Base-by-base conservation (phyloP, 2,113 vertebrate species). In the Strix uralensis region DNA sequence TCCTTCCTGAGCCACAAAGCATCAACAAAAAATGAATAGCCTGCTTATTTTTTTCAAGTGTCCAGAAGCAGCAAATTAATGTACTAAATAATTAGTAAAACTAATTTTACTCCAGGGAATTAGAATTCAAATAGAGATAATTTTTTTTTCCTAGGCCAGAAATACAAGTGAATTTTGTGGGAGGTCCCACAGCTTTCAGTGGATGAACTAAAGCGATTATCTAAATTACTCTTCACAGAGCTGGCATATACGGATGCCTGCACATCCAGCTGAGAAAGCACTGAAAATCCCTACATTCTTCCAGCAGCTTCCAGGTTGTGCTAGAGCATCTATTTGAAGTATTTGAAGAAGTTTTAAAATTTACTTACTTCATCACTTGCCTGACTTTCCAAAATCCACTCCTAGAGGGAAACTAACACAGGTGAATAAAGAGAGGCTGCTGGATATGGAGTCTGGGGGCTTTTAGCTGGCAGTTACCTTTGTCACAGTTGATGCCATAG, bases 401-500 rank as follows among this genome's bases (percentile, higher is more conserved):
- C 23, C 59, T 67, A 25, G 77, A 81, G 25, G 55, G 65, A 44
- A 67, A 27, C 5, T 34, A 70, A 51, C 19, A 1, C 3, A 36
- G 7, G n/a, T 18, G 46, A 32, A 6, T 8, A 11, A 27, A 13
- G 49, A 27, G 59, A 36, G 5, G 32, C 29, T 66, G 38, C 23
- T 8, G 25, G 4, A 5, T 3, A 34, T 0, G 2, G 72, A 55
- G n/a, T 55, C 38, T 0, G 3, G 20, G 3, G 13, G 27, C 6
- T 2, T 23, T 66, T 13, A 5, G 29, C 15, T 2, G 8, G 10
- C 4, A 1, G 11, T 96, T 98, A 99, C 99, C 99, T 99, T 98
- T 99, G 90, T 99, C 98, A 4, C 99, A 99, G 67, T 98, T 99
- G 97, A 98, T 96, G 75, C 99, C 99, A 8, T 98, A 98, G 97